These are phyloP conservation scores for Palythoa grandiflora DNA, from an alignment of 92 coral and sea anemone species.

Conservation along the genomic window DNA sequence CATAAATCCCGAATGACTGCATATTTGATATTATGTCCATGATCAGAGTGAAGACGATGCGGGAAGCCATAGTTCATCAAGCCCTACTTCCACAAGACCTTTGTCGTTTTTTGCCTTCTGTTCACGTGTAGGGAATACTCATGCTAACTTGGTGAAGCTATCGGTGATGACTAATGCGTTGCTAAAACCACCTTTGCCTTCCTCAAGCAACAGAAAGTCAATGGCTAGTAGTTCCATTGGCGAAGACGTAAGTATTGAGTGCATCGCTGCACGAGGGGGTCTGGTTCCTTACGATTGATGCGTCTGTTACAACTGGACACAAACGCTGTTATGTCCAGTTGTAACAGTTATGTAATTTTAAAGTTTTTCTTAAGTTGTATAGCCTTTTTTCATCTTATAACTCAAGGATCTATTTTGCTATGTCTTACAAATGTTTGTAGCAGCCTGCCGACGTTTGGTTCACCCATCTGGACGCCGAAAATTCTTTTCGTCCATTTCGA, in stretches of 20 bases:
- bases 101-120: constrained; percentile 31
- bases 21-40: constrained; percentile 51
- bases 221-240: constrained; percentile 46
- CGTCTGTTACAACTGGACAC: constrained; percentile 60
- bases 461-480: too few species aligned
- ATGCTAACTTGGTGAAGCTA: constrained; percentile 50
- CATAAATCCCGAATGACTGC: constrained; percentile 42
- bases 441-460: too few species aligned
- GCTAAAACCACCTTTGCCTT: constrained; percentile 51
- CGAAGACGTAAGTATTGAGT: not conserved
- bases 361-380: too few species aligned
- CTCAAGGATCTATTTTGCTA: too few species aligned
- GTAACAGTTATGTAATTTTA: too few species aligned
- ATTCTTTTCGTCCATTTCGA: too few species aligned
- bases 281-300: constrained; percentile 63
- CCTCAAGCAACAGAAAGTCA: constrained; percentile 56
- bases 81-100: constrained; percentile 41
- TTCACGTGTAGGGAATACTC: constrained; percentile 42
- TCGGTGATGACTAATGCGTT: constrained; percentile 28
- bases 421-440: too few species aligned
- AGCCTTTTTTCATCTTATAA: too few species aligned
- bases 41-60: constrained; percentile 10
- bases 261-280: constrained; percentile 44
- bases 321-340: constrained; percentile 24
- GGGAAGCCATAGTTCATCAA: constrained; percentile 31